These are phyloP conservation scores for Sebastes itinus DNA, from an alignment of 2,797 vertebrate species.

Conservation along the genomic window DNA sequence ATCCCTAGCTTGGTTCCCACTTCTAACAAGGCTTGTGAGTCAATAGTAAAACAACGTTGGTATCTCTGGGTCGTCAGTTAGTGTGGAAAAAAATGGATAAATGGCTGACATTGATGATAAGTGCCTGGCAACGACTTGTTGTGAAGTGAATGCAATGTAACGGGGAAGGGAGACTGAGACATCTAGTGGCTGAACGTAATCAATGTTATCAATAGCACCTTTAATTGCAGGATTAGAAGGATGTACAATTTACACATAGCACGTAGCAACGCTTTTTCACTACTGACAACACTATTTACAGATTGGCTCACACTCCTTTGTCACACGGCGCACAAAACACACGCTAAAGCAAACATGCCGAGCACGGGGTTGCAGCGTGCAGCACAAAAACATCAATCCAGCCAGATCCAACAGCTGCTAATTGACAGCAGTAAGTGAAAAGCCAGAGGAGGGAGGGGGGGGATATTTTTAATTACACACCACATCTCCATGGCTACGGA, in stretches of 20 bases:
- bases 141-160: too few species aligned
- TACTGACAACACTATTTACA: neutral
- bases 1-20: too few species aligned
- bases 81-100: too few species aligned
- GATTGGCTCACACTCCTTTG: neutral
- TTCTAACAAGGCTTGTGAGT: too few species aligned
- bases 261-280: neutral
- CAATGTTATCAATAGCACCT: too few species aligned
- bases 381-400: slow-evolving; percentile 34
- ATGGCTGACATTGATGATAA: too few species aligned
- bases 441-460: slow-evolving; percentile 54
- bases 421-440: slow-evolving; percentile 78
- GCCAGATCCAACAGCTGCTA: slow-evolving; percentile 65
- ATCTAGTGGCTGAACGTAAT: too few species aligned
- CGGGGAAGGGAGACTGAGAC: too few species aligned
- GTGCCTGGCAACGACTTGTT: too few species aligned
- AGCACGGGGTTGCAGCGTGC: slow-evolving; percentile 6
- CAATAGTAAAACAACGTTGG: too few species aligned
- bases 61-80: too few species aligned
- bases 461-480: slow-evolving; percentile 80
- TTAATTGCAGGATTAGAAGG: neutral
- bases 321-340: neutral
- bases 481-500: slow-evolving; percentile 64
- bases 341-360: slow-evolving; percentile 12
- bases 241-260: neutral